A percentile compares a stretch with the other conserved stretches of the same genome.
These are phyloP conservation scores for Chelmon rostratus DNA, from an alignment of 2,797 vertebrate genomes.

Conservation along the genomic window DNA sequence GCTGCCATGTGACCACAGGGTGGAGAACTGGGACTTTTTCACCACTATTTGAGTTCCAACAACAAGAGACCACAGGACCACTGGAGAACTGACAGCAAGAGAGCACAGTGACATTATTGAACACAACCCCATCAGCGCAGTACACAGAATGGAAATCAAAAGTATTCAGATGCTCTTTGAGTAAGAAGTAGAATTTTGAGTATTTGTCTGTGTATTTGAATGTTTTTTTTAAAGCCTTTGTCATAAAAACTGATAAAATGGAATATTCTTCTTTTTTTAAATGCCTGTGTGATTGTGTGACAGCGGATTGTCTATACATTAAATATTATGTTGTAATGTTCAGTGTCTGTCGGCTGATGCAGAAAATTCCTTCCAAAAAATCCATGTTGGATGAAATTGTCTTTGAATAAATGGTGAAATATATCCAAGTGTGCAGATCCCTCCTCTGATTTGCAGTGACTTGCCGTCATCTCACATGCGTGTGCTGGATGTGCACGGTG, in stretches of 20 bases:
- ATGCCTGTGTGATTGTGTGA: background rate
- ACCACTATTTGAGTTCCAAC: background rate
- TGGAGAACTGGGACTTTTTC: constrained; percentile 61
- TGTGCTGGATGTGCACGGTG: no score
- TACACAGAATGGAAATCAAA: background rate
- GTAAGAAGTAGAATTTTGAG: background rate
- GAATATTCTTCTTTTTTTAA: constrained; percentile 21
- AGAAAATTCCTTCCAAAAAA: background rate
- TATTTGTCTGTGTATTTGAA: background rate
- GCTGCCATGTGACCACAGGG: constrained; percentile 58
- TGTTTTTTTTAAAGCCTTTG: background rate
- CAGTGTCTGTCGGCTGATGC: constrained; percentile 4
- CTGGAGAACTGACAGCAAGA: background rate
- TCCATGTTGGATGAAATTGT: background rate
- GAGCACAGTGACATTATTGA: background rate
- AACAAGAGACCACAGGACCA: background rate
- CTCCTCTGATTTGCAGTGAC: constrained; percentile 31
- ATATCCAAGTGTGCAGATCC: constrained; percentile 4
- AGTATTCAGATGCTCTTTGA: background rate
- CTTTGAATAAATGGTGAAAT: constrained; percentile 42
- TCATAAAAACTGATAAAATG: constrained; percentile 18
- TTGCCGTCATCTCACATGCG: background rate
- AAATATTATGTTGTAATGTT: background rate
- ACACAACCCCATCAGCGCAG: background rate
- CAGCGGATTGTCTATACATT: background rate